Evolutionary conservation across 2,888 invertebrate genomes (phyloP).

Genomic region (Drosophila histrio): DNA sequence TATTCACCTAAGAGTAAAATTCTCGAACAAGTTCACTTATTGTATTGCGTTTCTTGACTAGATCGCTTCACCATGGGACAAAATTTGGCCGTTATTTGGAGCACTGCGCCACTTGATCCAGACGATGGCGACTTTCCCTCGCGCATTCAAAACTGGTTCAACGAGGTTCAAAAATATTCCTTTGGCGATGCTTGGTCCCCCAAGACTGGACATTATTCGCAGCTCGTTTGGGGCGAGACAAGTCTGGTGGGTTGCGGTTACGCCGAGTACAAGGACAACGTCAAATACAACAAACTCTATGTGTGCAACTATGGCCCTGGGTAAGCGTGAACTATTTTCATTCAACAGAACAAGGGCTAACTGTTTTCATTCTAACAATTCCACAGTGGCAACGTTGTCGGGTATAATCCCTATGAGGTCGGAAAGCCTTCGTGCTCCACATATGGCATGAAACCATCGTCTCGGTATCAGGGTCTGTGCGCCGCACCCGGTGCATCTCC

Average conservation of each 20-base stretch:
- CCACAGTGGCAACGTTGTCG: constrained; percentile 90
- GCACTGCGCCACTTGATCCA: constrained; percentile 86
- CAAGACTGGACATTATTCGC: constrained; percentile 93
- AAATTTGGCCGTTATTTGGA: constrained; percentile 93
- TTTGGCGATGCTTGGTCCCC: constrained; percentile 88
- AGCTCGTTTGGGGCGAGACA: constrained; percentile 95
- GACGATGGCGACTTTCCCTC: constrained; percentile 89
- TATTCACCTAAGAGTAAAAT: neutral
- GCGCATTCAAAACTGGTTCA: constrained; percentile 92
- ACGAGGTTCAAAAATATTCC: constrained; percentile 89
- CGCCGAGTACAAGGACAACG: constrained; percentile 91
- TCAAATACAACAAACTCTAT: constrained; percentile 92
- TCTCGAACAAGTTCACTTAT: neutral
- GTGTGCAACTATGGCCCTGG: constrained; percentile 94
- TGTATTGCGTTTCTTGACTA: neutral
- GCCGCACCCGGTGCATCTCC: constrained; percentile 79
- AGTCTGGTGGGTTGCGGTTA: constrained; percentile 94
- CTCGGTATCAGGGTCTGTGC: constrained; percentile 91
- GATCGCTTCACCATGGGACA: constrained; percentile 93
- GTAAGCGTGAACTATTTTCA: constrained; percentile 81
- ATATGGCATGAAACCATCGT: constrained; percentile 89
- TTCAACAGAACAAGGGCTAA: neutral
- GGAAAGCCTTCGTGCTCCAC: constrained; percentile 90
- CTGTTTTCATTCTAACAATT: constrained; percentile 37
- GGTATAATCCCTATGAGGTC: constrained; percentile 90